Evolutionary conservation across 2,113 vertebrate genomes (phyloP), one percentile per base, ranked within the genome.

Genomic region (Passer montanus): DNA sequence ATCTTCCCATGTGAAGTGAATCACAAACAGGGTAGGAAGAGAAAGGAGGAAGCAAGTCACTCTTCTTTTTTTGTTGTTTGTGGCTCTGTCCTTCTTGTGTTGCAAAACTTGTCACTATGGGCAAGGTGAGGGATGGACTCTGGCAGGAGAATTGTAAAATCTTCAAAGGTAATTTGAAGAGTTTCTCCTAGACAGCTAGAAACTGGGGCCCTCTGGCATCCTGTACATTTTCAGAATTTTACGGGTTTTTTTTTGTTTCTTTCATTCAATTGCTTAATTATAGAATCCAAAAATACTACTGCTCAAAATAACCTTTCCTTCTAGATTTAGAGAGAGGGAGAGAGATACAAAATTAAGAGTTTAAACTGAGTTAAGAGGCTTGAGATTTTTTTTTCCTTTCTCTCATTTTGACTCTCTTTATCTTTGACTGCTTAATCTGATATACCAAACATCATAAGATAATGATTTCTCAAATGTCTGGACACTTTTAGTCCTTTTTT

Each of bases 381-480:
- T 49, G 76, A 39, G 30, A 13, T 8, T 46, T 73, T 82, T 68
- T 84, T 68, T 84, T 20, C n/a, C 41, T 88, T 85, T 60, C 44
- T 81, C 68, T 87, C 15, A 28, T 89, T 90, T 87, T 89, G 46
- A 9, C 27, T 59, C 46, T 76, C 60, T 91, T 77, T 77, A 13
- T 75, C 21, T 69, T 85, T 80, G n/a, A 26, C 8, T 56, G 13
- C 37, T 74, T 79, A 68, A 89, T 84, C 24, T 78, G 41, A 87
- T 92, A 46, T 18, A 62, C 44, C 20, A 60, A 53, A 37, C 52
- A 21, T 92, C 35, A 23, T 39, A 58, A 67, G 77, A 81, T 64
- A 82, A 84, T 80, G 77, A 58, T 85, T 95, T 94, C 62, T 89
- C n/a, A 73, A 68, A 82, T 46, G 27, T 62, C 95, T 76, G 53